Conservation (phyloP, 1,140 invertebrate species). For the Zophobas atratus region DNA sequence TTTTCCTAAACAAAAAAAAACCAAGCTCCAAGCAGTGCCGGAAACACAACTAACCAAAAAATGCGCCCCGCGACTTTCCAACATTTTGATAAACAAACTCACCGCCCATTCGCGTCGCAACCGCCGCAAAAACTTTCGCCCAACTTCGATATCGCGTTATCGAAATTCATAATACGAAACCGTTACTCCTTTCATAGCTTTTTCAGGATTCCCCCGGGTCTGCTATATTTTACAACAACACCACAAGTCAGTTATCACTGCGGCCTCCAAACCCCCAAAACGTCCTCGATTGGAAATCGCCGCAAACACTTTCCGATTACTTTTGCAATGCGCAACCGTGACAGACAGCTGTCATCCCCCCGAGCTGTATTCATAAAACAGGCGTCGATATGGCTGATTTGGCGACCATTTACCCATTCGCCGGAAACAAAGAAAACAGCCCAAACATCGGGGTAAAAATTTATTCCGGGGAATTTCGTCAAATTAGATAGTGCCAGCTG, state of each 20-base stretch:
- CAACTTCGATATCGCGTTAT: not conserved
- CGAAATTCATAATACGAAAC: not conserved
- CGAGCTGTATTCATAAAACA: not conserved
- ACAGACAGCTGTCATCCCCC: slow-evolving; percentile 10
- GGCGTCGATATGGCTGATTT: no score
- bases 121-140: no score
- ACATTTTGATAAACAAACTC: no score
- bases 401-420: not conserved
- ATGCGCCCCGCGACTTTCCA: no score
- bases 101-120: no score
- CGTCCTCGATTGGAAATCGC: not conserved
- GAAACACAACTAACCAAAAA: no score
- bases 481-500: slow-evolving; percentile 41
- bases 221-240: slow-evolving; percentile 7
- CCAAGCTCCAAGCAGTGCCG: no score
- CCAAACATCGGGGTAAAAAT: slow-evolving; percentile 7
- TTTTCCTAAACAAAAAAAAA: no score
- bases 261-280: not conserved
- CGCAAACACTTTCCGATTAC: not conserved
- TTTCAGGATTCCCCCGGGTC: slow-evolving; percentile 5
- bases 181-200: not conserved
- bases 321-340: not conserved
- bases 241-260: slow-evolving; percentile 4
- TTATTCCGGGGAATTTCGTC: slow-evolving; percentile 29
- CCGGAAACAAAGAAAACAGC: slow-evolving; percentile 14